Base-by-base conservation (phyloP, 2,888 invertebrate genomes). In the Stenurella melanura region DNA sequence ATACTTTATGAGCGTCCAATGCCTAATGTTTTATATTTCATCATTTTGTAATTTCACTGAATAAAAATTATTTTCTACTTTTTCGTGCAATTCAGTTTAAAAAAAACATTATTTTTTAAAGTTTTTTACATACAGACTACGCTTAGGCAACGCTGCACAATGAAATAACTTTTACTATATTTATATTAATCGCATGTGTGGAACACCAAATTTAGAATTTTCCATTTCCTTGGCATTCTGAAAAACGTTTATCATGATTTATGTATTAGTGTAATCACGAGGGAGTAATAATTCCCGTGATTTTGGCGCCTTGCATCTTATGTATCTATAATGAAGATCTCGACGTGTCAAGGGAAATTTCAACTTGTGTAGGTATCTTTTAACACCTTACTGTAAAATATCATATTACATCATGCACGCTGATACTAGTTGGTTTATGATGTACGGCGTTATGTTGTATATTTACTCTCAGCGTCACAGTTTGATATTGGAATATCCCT, bases 331-430 rank as follows among this genome's bases (percentile, higher is more conserved):
- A 69, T 76, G 73, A 66, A 67, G 73, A 78, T 77, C 79, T 77
- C 56, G 74, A 72, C 77, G 63, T 74, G 74, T 67, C 66, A 73
- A 71, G 75, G 61, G 57, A 68, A 67, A 73, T 67, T 73, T 64
- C 34, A 76, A 73, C 57, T 76, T 74, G 74, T 75, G 74, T 74
- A 73, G 76, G 74, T 75, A 76, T 77, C 77, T 79, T 79, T 79
- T 77, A 79, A 77, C 79, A 77, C 79, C 75, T 75, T 58, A 72
- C 72, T 72, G 76, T 76, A 66, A 72, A 77, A 77, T 79, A 79
- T 79, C 77, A 74, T 75, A 74, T 79, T 79, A 76, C 79, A 77
- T 79, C 77, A 76, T 50, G 74, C 74, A 68, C 69, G 69, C 57
- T 19, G 69, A 58, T 34, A 56, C 21, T 69, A 67, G 73, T 76